phyloP scores from a whole-genome alignment of 53 echinoderm and acorn worm species.

The Mesocentrotus franciscanus region DNA sequence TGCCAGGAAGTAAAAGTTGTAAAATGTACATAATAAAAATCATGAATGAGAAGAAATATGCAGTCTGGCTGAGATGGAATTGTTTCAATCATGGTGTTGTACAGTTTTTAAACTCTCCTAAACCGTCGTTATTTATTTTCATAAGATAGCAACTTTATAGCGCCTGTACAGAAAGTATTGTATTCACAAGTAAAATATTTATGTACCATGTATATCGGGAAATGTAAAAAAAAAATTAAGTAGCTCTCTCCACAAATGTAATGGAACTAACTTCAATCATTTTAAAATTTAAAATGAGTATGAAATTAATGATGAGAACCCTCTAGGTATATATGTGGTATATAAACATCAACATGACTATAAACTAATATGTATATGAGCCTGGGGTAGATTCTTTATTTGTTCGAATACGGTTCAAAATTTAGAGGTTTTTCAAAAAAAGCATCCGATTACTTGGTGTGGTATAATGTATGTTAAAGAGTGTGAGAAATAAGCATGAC shows the following conservation, averaged over 20 bases:
- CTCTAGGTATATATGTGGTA: too few species aligned
- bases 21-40: neutral
- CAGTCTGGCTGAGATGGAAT: neutral
- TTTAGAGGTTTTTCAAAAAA: neutral
- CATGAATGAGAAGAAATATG: neutral
- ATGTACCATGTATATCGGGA: neutral
- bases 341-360: too few species aligned
- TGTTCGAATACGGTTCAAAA: neutral
- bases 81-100: conserved; percentile 2
- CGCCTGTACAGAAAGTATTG: neutral
- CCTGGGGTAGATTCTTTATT: neutral
- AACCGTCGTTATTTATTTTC: conserved; percentile 46
- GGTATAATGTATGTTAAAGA: neutral
- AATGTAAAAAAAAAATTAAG: neutral
- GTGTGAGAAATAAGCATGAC: neutral
- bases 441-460: neutral
- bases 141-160: neutral
- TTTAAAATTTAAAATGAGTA: neutral
- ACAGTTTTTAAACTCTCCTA: neutral
- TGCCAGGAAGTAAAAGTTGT: neutral
- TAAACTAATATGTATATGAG: neutral
- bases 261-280: neutral
- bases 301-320: neutral
- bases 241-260: neutral
- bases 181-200: conserved; percentile 1